phyloP scores from a whole-genome alignment of 2,888 invertebrate species.

The Erebia ligea region DNA sequence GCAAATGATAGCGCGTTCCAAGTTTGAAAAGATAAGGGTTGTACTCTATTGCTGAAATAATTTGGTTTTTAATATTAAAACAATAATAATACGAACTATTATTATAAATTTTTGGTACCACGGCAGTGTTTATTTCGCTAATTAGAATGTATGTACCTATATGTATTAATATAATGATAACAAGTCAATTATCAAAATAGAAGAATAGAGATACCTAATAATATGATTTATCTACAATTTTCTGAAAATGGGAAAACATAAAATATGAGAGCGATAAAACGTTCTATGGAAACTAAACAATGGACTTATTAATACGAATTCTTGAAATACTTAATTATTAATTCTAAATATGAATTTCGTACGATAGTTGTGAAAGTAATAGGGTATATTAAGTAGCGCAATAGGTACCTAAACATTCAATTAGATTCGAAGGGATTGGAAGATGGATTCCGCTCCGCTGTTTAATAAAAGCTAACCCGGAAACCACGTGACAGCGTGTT shows the following conservation, averaged over 20 bases:
- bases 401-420: no score
- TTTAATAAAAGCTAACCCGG: slow-evolving; percentile 17
- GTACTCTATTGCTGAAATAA: slow-evolving; percentile 35
- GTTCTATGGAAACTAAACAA: no score
- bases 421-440: not conserved
- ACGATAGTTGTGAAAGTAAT: no score
- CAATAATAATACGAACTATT: not conserved
- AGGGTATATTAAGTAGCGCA: no score
- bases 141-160: no score
- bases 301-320: no score
- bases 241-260: not conserved
- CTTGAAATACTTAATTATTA: no score
- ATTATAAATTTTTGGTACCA: not conserved
- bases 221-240: not conserved
- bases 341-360: no score
- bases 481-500: slow-evolving; percentile 43
- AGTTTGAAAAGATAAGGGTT: slow-evolving; percentile 57
- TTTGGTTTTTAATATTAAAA: not conserved
- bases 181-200: no score
- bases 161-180: no score
- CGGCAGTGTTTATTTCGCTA: not conserved
- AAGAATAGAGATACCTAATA: no score
- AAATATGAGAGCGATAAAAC: not conserved
- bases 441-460: slow-evolving; percentile 19
- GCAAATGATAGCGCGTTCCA: slow-evolving; percentile 61